A percentile compares a stretch with the other conserved stretches of the same genome.
Conservation (phyloP, 2,888 invertebrate species). For the Drosophila neotestacea region DNA sequence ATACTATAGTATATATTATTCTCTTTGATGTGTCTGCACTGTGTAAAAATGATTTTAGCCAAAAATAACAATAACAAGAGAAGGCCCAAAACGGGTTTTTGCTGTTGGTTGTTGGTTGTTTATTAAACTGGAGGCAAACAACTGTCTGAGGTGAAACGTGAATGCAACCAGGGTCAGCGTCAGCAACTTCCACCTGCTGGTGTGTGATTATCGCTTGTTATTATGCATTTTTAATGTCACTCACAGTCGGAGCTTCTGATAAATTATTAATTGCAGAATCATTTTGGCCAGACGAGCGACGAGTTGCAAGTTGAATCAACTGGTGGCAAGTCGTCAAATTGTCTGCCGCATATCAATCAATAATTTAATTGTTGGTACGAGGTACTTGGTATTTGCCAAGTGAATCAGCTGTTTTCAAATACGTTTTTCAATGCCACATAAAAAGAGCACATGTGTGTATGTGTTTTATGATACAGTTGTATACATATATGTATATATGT, state of each 20-base stretch:
- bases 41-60: constrained; percentile 3
- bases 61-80: constrained; percentile 11
- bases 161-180: constrained; percentile 33
- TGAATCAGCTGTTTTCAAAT: constrained; percentile 68
- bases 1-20: background rate
- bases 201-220: constrained; percentile 18
- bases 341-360: constrained; percentile 67
- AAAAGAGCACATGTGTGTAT: background rate
- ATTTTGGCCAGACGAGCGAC: constrained; percentile 9
- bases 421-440: constrained; percentile 33
- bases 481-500: constrained; percentile 1
- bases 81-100: constrained; percentile 33
- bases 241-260: constrained; percentile 9
- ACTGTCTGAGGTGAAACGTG: constrained; percentile 20
- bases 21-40: constrained; percentile 25
- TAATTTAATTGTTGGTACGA: constrained; percentile 66
- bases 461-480: background rate
- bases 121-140: constrained; percentile 33
- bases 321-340: constrained; percentile 70
- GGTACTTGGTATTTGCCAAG: constrained; percentile 12
- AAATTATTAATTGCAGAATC: constrained; percentile 33
- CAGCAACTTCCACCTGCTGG: constrained; percentile 53
- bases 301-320: constrained; percentile 46
- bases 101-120: background rate
- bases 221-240: constrained; percentile 43